Conservation (phyloP, 2,888 invertebrate genomes). For the Ormyrus nitidulus region DNA sequence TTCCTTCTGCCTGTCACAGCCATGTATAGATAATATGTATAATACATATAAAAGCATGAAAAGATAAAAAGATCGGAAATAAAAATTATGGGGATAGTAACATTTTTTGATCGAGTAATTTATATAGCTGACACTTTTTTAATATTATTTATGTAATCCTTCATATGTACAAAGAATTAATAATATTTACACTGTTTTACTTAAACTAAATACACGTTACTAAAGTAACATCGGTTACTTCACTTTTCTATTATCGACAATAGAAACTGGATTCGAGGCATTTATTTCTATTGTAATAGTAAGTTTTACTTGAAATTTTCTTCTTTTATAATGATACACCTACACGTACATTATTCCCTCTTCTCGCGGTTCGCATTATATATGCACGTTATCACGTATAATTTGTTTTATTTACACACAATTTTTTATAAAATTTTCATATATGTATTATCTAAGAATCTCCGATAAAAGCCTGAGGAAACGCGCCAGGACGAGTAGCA, state of each 20-base stretch:
- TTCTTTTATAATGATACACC: constrained; percentile 55
- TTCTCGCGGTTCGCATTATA: constrained; percentile 45
- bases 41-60: constrained; percentile 10
- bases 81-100: constrained; percentile 57
- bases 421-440: constrained; percentile 58
- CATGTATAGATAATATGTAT: constrained; percentile 32
- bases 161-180: constrained; percentile 59
- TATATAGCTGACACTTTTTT: constrained; percentile 56
- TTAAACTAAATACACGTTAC: constrained; percentile 57
- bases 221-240: constrained; percentile 58
- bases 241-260: constrained; percentile 55
- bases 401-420: constrained; percentile 57
- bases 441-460: constrained; percentile 54
- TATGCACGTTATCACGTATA: constrained; percentile 57
- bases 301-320: constrained; percentile 54
- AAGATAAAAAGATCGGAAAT: constrained; percentile 53
- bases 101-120: constrained; percentile 54
- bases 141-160: constrained; percentile 59
- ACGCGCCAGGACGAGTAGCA: constrained; percentile 57
- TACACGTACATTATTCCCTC: constrained; percentile 53
- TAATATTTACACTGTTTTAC: constrained; percentile 59
- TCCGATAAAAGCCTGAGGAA: constrained; percentile 52
- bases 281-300: constrained; percentile 50
- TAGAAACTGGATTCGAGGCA: constrained; percentile 57
- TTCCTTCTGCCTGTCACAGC: constrained; percentile 44